Evolutionary conservation across 2,797 vertebrate species (phyloP).

Genomic region (Heteromormyrus szaboi): DNA sequence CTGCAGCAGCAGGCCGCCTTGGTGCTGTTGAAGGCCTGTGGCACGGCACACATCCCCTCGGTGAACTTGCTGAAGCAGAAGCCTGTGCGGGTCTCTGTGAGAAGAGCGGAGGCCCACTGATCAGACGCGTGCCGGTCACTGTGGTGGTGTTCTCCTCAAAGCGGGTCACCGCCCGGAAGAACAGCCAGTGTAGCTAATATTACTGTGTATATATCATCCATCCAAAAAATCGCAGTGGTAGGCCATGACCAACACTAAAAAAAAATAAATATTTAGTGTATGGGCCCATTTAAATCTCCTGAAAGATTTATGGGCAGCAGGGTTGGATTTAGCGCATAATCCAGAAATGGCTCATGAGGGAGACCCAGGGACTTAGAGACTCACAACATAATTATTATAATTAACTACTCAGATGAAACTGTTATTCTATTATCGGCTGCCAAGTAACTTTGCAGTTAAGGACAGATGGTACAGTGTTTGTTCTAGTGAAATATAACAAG

Average conservation of each 20-base stretch:
- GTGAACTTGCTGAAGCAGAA: slow-evolving; percentile 93
- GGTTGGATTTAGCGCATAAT: not conserved
- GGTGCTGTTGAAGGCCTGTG: slow-evolving; percentile 86
- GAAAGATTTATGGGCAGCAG: not conserved
- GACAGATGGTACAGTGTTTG: not conserved
- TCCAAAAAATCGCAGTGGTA: not conserved
- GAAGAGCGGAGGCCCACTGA: not conserved
- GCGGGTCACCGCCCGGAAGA: not conserved
- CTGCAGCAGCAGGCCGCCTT: slow-evolving; percentile 91
- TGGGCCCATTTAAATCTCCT: not conserved
- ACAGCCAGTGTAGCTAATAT: not conserved
- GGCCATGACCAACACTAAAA: not conserved
- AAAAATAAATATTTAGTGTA: not conserved
- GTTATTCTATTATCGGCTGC: not conserved
- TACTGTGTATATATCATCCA: not conserved
- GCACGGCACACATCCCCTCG: slow-evolving; percentile 76
- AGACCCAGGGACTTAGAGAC: not conserved
- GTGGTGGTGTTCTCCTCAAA: not conserved
- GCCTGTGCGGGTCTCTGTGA: slow-evolving; percentile 79
- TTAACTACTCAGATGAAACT: not conserved
- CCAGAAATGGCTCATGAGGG: not conserved
- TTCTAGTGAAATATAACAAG: not conserved
- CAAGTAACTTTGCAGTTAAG: not conserved
- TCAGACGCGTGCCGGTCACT: too few relatives aligned
- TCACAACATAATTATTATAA: not conserved